These are phyloP conservation scores for Fratercula arctica DNA, from an alignment of 2,797 vertebrate species.

Conservation along the genomic window DNA sequence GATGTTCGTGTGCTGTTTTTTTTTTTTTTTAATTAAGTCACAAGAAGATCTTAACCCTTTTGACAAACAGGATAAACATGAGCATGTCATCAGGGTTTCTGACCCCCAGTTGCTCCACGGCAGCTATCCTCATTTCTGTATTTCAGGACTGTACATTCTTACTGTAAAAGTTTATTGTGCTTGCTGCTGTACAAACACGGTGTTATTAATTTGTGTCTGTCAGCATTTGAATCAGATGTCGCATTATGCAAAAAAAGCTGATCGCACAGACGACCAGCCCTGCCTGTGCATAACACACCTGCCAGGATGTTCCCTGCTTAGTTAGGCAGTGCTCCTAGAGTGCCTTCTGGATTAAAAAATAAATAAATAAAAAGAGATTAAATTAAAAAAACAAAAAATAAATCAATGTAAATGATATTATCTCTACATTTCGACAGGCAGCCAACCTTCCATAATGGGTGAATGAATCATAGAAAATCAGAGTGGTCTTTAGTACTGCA, in stretches of 20 bases:
- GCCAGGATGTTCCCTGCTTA: not conserved
- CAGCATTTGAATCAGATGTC: not conserved
- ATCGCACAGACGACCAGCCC: not conserved
- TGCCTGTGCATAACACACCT: not conserved
- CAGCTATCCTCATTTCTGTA: not conserved
- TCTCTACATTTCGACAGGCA: not conserved
- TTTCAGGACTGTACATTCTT: not conserved
- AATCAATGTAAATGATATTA: not conserved
- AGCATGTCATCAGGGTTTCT: not conserved
- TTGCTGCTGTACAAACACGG: not conserved
- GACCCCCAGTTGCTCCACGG: not conserved
- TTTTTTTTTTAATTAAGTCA: not conserved
- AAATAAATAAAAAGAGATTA: not conserved
- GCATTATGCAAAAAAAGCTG: not conserved
- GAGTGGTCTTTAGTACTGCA: not conserved
- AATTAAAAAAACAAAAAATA: not conserved
- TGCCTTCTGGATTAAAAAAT: not conserved
- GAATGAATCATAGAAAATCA: not conserved
- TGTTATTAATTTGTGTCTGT: not conserved
- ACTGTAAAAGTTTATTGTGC: not conserved
- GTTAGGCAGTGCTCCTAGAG: not conserved
- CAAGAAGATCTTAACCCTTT: not conserved
- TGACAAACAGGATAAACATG: not conserved
- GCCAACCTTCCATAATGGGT: not conserved
- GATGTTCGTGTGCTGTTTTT: not conserved